Conservation (phyloP, 2,888 invertebrate genomes). For the Chaetoderma sp. region DNA sequence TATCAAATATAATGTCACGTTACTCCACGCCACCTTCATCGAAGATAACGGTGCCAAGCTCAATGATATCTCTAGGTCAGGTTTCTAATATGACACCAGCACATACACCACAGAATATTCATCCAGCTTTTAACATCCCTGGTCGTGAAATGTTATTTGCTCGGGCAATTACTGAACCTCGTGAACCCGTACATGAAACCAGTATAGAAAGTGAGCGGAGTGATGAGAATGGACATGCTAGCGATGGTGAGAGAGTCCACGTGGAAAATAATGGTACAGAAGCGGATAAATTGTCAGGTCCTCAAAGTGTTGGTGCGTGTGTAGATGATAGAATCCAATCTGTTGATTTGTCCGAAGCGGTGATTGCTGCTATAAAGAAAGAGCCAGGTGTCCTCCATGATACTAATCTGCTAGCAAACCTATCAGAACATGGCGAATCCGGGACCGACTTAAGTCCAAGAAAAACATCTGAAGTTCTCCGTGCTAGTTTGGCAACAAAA, state of each 20-base stretch:
- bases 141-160: neutral
- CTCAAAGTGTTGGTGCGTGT: neutral
- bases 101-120: neutral
- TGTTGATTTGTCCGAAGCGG: neutral
- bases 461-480: slow-evolving; percentile 2
- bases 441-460: neutral
- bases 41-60: too few relatives aligned
- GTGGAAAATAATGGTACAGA: neutral
- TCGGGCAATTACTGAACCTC: too few relatives aligned
- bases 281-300: neutral
- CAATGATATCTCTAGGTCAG: too few relatives aligned
- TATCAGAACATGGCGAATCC: too few relatives aligned
- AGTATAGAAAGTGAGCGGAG: too few relatives aligned
- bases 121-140: slow-evolving; percentile 1
- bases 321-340: neutral
- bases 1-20: too few relatives aligned
- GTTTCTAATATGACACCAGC: too few relatives aligned
- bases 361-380: neutral
- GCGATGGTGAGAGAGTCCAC: neutral
- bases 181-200: neutral
- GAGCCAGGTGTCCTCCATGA: too few relatives aligned
- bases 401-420: too few relatives aligned
- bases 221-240: neutral
- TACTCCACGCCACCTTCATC: too few relatives aligned
- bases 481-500: slow-evolving; percentile 2